Conservation (phyloP, 2,888 invertebrate species). For the Nysson spinosus region DNA sequence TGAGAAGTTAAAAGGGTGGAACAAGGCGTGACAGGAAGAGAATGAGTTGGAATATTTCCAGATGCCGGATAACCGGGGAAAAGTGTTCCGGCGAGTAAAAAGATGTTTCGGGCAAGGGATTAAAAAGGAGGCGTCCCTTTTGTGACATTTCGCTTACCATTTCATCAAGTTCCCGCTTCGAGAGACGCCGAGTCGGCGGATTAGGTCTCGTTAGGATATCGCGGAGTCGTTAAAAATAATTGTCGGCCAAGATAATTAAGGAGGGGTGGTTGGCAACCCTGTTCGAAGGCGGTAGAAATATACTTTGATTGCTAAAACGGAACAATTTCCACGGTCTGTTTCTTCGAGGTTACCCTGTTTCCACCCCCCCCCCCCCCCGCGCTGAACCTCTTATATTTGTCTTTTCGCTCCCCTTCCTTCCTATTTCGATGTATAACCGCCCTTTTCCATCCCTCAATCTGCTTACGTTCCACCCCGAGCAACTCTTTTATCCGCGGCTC, state of each 20-base stretch:
- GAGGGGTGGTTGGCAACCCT: slow-evolving; percentile 35
- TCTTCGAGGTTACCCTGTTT: slow-evolving; percentile 41
- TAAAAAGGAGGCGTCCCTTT: slow-evolving; percentile 53
- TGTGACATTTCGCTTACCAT: slow-evolving; percentile 36
- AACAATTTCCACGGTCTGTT: slow-evolving; percentile 58
- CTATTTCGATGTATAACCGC: slow-evolving; percentile 28
- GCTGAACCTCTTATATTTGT: slow-evolving; percentile 39
- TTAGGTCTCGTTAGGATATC: slow-evolving; percentile 73
- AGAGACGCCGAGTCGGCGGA: slow-evolving; percentile 63
- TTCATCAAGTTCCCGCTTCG: slow-evolving; percentile 42
- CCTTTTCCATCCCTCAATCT: slow-evolving; percentile 67
- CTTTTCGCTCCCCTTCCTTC: slow-evolving; percentile 29
- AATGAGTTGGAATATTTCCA: neutral
- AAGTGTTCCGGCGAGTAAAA: slow-evolving; percentile 21
- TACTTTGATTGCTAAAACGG: slow-evolving; percentile 24
- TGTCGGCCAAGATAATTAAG: slow-evolving; percentile 76
- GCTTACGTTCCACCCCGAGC: slow-evolving; percentile 68
- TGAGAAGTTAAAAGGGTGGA: no score
- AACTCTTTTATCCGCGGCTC: slow-evolving; percentile 70
- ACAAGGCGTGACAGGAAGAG: neutral
- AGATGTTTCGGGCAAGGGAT: slow-evolving; percentile 53
- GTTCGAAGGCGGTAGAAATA: slow-evolving; percentile 7
- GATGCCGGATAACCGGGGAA: neutral
- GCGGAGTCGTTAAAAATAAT: slow-evolving; percentile 76
- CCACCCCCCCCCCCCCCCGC: no score